Base-by-base conservation (phyloP, 2,888 invertebrate species). In the Tubulanus polymorphus region DNA sequence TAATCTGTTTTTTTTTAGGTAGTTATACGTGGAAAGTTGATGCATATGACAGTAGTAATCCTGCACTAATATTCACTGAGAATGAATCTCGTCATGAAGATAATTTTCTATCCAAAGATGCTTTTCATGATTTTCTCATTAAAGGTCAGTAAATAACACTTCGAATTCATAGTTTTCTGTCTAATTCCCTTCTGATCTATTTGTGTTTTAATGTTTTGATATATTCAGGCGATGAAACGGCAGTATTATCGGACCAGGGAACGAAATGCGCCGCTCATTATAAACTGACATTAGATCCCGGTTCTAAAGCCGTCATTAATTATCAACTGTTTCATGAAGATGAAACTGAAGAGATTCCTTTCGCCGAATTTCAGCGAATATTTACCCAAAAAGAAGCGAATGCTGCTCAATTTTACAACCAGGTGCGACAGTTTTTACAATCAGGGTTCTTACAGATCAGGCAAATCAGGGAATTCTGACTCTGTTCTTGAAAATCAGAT, bases 181-280 rank as follows among this genome's bases (percentile, higher is more conserved):
- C 18, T 51, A n/a, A 1, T 15, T 18, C 15, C 23, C 18, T 26
- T 27, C 48, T 2, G 29, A 27, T 28, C 25, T 28, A 28, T n/a
- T 15, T 23, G 54, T 49, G 15, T 25, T 8, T 25, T 10, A 1
- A 23, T 27, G 35, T 2, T 6, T 32, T 28, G 8, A 20, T 20
- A 28, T 23, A 35, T 51, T 32, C 48, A 61, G 68, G 57, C 12
- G 41, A 23, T 41, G 60, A 61, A 8, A 56, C 51, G 12, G 47
- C 63, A 3, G 66, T 64, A 0, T 61, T 57, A 46, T 48, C 51
- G 1, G 60, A 62, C 2, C 50, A 55, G 8, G 73, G 75, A 1
- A 75, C 70, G 25, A 74, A 75, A 53, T 71, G 70, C 60, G 74
- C 70, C 2, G 74, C 71, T 8, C 70, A 74, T 59, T 76, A 72